Base-by-base conservation (phyloP, 1,140 invertebrate genomes). In the Neotoxoptera formosana region DNA sequence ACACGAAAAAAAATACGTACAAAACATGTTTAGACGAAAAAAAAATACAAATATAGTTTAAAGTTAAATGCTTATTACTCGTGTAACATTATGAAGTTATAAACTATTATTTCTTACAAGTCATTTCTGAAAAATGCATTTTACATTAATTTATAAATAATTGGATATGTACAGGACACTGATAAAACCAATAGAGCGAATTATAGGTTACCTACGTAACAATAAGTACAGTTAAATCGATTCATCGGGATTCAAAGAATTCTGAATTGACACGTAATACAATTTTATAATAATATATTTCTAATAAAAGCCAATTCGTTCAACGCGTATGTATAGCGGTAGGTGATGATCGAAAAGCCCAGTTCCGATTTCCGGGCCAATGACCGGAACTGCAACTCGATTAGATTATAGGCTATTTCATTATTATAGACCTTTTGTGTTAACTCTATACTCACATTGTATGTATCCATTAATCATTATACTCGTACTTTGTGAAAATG, bases 351-450 rank as follows among this genome's bases (percentile, higher is more conserved):
- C 48, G 48, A 53, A 93, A 86, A 53, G 91, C 91, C 81, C 48
- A 86, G 91, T 93, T 86, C 91, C 91, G 81, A 93, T 93, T 93
- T 93, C 91, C 67, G 81, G 76, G 51, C 91, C 91, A 93, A 93
- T 93, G 91, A 93, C 91, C 91, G 91, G 91, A 93, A 93, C 91
- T 86, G 81, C 45, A 93, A 86, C 23, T 93, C 81, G 91, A 93
- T 93, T 93, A 93, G 81, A 93, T 93, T 93, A 93, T 23, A n/a
- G 81, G 41, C 60, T 36, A 45, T 92, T 48, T 92, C n/a, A 83
- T 91, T 92, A 51, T 93, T 93, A 91, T 81, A n/a, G 48, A 36
- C 91, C 48, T 93, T 93, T 93, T 84, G 81, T 93, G 48, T 56
- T 41, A 25, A 90, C 23, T 34, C 30, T 90, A 90, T 67, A 90